Base-by-base conservation (phyloP, 2,797 vertebrate genomes). In the Pipistrellus pipistrellus region DNA sequence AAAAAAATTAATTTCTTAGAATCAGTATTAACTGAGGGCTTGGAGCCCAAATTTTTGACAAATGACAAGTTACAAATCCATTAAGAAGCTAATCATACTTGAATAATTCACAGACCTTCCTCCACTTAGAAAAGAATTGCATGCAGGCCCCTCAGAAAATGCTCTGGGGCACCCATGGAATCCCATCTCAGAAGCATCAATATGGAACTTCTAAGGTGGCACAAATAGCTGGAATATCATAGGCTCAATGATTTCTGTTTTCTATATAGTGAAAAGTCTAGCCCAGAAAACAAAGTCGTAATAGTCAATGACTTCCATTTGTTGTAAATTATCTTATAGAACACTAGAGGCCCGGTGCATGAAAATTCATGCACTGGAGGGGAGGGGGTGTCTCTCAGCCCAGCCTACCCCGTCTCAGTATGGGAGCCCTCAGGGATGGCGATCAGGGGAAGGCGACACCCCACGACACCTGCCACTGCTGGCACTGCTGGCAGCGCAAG, bases 291-390 rank as follows among this genome's bases (percentile, higher is more conserved):
- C 32, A 38, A 88, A 69, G 44, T 73, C 18, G 48, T 75, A 55
- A 83, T 46, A 86, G 88, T 90, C 32, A 94, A 30, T 72, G 66
- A 91, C 68, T 95, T 94, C 38, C 11, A 55, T 81, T 93, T 91
- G 38, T 55, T 90, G 55, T 51, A 85, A 84, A 87, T 87, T 85
- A 77, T 14, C 46, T 23, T 69, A 27, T 30, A 46, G 59, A 93
- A 86, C 3, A 87, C 53, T 55, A 55, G 53, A 55, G 53, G 53
- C 53, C 20, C 1, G 8, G 53, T 55, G 3, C 53, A 55, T 23
- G 53, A 23, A 55, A 55, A 55, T 55, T 55, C 53, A 23, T 55
- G 53, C 21, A 23, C 53, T 23, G 8, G 21, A 55, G 44, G 51
- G 51, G 6, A 2, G 53, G 20, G 2, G 8, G 8, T 48, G 21